Base-by-base conservation (phyloP, 2,888 invertebrate species). In the Tipula vernalis region DNA sequence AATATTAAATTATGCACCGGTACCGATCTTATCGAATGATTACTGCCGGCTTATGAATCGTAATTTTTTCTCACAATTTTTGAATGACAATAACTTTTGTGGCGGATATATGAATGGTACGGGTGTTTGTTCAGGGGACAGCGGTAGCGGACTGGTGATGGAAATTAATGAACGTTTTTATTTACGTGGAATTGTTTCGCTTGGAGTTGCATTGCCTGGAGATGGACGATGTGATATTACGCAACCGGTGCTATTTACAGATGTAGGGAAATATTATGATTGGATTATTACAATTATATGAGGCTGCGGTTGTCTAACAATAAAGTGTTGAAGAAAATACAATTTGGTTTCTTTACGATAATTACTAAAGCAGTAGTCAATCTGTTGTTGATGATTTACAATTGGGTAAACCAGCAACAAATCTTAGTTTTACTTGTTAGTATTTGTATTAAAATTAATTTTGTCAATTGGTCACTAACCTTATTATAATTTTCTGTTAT, bases 41-140 rank as follows among this genome's bases (percentile, higher is more conserved):
- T 89, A 88, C 0, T 92, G 92, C 86, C 88, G 91, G 13, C 47
- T 87, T 12, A 87, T 87, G 18, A 88, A 88, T 87, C 87, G 87
- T 36, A 86, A 86, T 12, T 88, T 88, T 85, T 88, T 88, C 42
- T 87, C 88, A 6, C 10, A 86, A 5, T 87, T 87, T 47, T 44
- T 88, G 13, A 71, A 87, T 0, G 87, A 87, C 42, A 86, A 36
- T n/a, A 88, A 87, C 86, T 88, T 51, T 83, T 88, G 88, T 87
- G 88, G 88, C 5, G 88, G 88, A 13, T 88, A 83, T 84, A 71
- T 87, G 36, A 88, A 88, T 86, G 88, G 88, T 10, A 92, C 91
- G 3, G 92, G 92, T 87, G 92, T 92, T 3, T 93, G 93, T 88
- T 93, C 93, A 51, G 93, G 93, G 0, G 93, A 93, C 88, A 93